These are phyloP conservation scores for Psephotus haematonotus DNA, from an alignment of 2,113 vertebrate species.

Conservation along the genomic window DNA sequence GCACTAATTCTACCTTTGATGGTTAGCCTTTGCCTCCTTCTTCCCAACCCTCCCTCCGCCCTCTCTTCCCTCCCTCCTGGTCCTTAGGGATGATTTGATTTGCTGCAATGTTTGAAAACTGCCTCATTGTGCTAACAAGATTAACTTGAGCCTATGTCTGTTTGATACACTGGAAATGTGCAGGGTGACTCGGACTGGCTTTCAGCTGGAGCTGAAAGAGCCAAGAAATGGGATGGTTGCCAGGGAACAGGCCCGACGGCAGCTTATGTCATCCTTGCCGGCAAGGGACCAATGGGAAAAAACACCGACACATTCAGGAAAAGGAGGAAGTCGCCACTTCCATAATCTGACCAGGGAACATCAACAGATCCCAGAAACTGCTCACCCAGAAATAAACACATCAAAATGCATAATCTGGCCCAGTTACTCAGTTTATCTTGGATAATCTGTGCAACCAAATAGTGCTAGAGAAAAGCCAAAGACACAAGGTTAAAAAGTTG, in stretches of 20 bases:
- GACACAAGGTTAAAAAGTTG: neutral
- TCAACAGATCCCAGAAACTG: neutral
- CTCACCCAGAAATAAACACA: neutral
- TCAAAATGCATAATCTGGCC: neutral
- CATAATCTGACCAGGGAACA: neutral
- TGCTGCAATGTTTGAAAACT: slow-evolving; percentile 88
- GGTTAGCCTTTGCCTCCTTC: slow-evolving; percentile 53
- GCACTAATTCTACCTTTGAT: slow-evolving; percentile 76
- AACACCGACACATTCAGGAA: slow-evolving; percentile 34
- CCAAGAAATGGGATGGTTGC: slow-evolving; percentile 80
- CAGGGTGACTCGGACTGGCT: slow-evolving; percentile 82
- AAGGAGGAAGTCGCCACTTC: neutral
- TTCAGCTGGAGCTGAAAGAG: slow-evolving; percentile 73
- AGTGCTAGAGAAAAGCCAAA: neutral
- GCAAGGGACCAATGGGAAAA: slow-evolving; percentile 55
- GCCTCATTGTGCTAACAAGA: slow-evolving; percentile 88
- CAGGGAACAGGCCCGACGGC: slow-evolving; percentile 79
- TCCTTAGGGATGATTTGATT: slow-evolving; percentile 86
- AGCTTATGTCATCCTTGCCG: slow-evolving; percentile 68
- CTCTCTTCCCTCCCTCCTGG: slow-evolving; percentile 52
- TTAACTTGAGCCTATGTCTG: slow-evolving; percentile 85
- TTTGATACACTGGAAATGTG: slow-evolving; percentile 82
- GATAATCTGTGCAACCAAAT: neutral
- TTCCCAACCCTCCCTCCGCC: neutral
- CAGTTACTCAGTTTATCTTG: neutral